phyloP scores from a whole-genome alignment of 1,140 invertebrate genomes.

The Cherax destructor region DNA sequence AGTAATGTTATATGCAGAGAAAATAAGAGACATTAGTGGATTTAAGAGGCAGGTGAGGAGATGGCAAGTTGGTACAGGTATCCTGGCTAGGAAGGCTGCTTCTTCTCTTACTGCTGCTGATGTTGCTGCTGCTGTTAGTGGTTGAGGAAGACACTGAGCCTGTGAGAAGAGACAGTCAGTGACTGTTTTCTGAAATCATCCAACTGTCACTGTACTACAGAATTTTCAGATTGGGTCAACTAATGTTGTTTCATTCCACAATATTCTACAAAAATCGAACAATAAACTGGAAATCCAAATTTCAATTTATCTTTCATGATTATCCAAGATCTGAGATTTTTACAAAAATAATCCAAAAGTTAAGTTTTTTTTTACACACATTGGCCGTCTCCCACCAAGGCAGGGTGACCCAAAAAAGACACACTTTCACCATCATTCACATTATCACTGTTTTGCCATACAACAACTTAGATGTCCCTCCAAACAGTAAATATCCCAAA shows the following conservation, averaged over 20 bases:
- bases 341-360: too few species aligned
- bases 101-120: not conserved
- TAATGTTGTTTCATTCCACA: not conserved
- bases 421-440: too few species aligned
- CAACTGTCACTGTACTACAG: not conserved
- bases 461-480: too few species aligned
- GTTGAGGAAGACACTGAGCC: constrained; percentile 37
- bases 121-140: constrained; percentile 40
- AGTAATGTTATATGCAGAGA: not conserved
- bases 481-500: too few species aligned
- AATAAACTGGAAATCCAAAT: too few species aligned
- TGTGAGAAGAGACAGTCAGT: constrained; percentile 47
- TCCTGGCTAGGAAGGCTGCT: constrained; percentile 17
- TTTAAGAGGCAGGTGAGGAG: not conserved
- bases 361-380: too few species aligned
- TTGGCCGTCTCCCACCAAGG: too few species aligned
- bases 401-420: too few species aligned
- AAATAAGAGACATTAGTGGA: constrained; percentile 1
- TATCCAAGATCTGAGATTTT: too few species aligned
- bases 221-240: not conserved
- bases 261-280: not conserved
- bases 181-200: not conserved
- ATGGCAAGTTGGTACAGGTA: constrained; percentile 20
- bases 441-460: too few species aligned
- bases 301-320: too few species aligned